Percentiles rank a stretch among this genome's conserved stretches.
Evolutionary conservation across 2,888 invertebrate species (phyloP).

Genomic region (Phyto melanocephala): DNA sequence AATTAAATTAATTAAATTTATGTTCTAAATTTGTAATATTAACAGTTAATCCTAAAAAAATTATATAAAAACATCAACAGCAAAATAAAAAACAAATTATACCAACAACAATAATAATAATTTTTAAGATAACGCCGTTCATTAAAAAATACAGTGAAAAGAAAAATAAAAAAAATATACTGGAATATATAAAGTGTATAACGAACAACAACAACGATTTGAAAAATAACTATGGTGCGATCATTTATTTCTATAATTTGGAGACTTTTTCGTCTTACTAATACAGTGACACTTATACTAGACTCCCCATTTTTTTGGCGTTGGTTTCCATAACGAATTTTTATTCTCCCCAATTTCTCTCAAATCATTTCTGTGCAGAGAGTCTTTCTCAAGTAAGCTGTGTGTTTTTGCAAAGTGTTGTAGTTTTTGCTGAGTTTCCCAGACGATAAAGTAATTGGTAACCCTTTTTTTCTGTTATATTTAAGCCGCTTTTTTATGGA

Average conservation of each 20-base stretch:
- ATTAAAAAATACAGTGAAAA: slow-evolving; percentile 1
- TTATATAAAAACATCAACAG: not conserved
- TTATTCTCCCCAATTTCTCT: slow-evolving; percentile 1
- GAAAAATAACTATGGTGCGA: slow-evolving; percentile 55
- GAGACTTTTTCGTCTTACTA: slow-evolving; percentile 44
- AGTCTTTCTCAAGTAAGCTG: not conserved
- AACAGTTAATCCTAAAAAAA: slow-evolving; percentile 22
- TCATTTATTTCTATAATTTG: slow-evolving; percentile 46
- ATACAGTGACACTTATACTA: not conserved
- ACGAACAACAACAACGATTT: slow-evolving; percentile 21
- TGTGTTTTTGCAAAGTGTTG: slow-evolving; percentile 35
- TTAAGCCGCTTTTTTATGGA: slow-evolving; percentile 52
- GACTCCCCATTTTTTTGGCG: slow-evolving; percentile 36
- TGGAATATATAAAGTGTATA: slow-evolving; percentile 27
- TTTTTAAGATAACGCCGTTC: slow-evolving; percentile 55
- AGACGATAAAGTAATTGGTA: slow-evolving; percentile 31
- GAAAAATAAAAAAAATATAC: slow-evolving; percentile 30
- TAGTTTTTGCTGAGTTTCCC: slow-evolving; percentile 40
- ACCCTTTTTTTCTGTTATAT: slow-evolving; percentile 42
- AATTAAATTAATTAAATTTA: no score
- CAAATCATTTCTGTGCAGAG: slow-evolving; percentile 20
- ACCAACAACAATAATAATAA: slow-evolving; percentile 32
- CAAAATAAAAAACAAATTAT: slow-evolving; percentile 22
- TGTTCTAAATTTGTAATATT: slow-evolving; percentile 13
- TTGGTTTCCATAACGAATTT: slow-evolving; percentile 30